Evolutionary conservation across 2,888 invertebrate genomes (phyloP), one percentile per base, ranked within the genome.

Genomic region (Nemotelus nigrinus): DNA sequence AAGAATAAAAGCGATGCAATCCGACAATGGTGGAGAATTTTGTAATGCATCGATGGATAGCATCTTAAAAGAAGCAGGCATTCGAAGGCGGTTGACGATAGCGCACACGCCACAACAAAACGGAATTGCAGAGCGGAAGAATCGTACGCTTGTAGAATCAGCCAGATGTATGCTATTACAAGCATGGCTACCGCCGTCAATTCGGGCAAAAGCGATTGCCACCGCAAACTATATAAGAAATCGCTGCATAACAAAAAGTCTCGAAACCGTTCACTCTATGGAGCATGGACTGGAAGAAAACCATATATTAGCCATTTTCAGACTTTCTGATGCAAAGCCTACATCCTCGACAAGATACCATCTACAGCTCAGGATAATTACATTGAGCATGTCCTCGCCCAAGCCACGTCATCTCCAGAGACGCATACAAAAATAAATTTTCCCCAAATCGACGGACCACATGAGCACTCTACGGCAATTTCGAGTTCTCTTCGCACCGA

Each of bases 261-360:
- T 72, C 80, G 1, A 83, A 83, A 77, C 81, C 78, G 5, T n/a
- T n/a, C n/a, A n/a, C n/a, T n/a, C n/a, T n/a, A 7, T 83, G 81
- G 81, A 65, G 67, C 8, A 65, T n/a, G n/a, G n/a, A n/a, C n/a
- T n/a, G n/a, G n/a, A n/a, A n/a, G n/a, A n/a, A n/a, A n/a, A n/a
- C n/a, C n/a, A n/a, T n/a, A n/a, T n/a, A n/a, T n/a, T n/a, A n/a
- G n/a, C n/a, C n/a, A n/a, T n/a, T n/a, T n/a, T n/a, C n/a, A n/a
- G n/a, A n/a, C n/a, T n/a, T n/a, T n/a, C n/a, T n/a, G n/a, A n/a
- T n/a, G n/a, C n/a, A n/a, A n/a, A n/a, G n/a, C n/a, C n/a, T n/a
- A n/a, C n/a, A n/a, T n/a, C n/a, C n/a, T n/a, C n/a, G n/a, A n/a
- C n/a, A n/a, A n/a, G n/a, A n/a, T n/a, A n/a, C n/a, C n/a, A n/a